These are phyloP conservation scores for Enteromius unitaeniatus DNA, from an alignment of 2,797 vertebrate genomes.

Conservation along the genomic window DNA sequence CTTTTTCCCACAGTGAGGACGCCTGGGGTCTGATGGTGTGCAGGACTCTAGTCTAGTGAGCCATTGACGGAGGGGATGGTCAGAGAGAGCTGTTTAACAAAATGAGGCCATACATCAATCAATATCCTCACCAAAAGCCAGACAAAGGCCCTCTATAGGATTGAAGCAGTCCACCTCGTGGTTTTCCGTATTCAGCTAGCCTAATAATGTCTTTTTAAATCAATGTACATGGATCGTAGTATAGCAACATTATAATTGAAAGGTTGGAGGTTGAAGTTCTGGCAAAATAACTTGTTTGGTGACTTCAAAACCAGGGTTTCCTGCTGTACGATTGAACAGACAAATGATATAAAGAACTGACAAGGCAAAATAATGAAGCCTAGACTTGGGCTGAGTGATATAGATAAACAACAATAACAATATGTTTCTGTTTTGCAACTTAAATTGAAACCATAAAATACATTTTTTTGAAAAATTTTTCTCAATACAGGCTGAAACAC, in stretches of 20 bases:
- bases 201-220: constrained; percentile 15
- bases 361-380: background rate
- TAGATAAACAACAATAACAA: background rate
- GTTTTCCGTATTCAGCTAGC: constrained; percentile 1
- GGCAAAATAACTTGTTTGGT: background rate
- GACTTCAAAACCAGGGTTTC: background rate
- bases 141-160: constrained; percentile 22
- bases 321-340: background rate
- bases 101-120: constrained; percentile 56
- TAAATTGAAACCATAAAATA: background rate
- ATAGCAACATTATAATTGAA: background rate
- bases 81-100: constrained; percentile 44
- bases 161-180: background rate
- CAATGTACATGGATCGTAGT: background rate
- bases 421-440: background rate
- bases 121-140: constrained; percentile 34
- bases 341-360: background rate
- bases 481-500: background rate
- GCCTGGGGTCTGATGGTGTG: background rate
- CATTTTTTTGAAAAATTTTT: background rate
- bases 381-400: background rate
- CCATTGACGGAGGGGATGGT: background rate
- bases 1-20: background rate
- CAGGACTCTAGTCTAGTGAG: constrained; percentile 13
- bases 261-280: background rate